Evolutionary conservation across 1,140 invertebrate genomes (phyloP).

Genomic region (Drosophila kepulauana): DNA sequence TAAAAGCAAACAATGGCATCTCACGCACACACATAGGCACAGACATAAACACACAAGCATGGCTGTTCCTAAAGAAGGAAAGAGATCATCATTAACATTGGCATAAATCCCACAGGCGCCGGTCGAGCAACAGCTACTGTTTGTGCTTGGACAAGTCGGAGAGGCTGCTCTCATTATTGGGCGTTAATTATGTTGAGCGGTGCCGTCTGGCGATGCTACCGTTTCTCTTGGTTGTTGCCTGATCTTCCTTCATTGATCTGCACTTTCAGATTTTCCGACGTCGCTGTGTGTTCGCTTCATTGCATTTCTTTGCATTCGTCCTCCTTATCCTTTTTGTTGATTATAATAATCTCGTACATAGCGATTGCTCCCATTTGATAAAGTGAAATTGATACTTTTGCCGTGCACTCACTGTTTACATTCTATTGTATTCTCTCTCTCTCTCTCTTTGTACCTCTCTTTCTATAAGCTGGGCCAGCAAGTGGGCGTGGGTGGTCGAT

Average conservation of each 20-base stretch:
- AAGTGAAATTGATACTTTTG: slow-evolving; percentile 75
- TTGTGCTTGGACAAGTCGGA: slow-evolving; percentile 20
- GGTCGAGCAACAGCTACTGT: slow-evolving; percentile 40
- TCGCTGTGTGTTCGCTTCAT: slow-evolving; percentile 47
- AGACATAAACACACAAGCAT: slow-evolving; percentile 12
- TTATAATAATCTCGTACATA: slow-evolving; percentile 64
- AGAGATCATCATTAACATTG: slow-evolving; percentile 77
- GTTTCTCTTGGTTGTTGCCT: slow-evolving; percentile 11
- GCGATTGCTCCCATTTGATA: slow-evolving; percentile 70
- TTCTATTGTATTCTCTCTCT: neutral
- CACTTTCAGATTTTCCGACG: slow-evolving; percentile 63
- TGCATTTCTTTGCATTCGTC: slow-evolving; percentile 51
- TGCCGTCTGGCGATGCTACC: slow-evolving; percentile 43
- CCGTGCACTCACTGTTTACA: slow-evolving; percentile 4
- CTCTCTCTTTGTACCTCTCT: no score
- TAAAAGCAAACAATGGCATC: slow-evolving; percentile 32
- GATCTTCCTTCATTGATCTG: slow-evolving; percentile 48
- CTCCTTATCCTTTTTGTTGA: slow-evolving; percentile 58
- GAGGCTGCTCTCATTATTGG: slow-evolving; percentile 55
- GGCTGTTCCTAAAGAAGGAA: neutral
- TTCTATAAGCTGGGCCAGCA: slow-evolving; percentile 17
- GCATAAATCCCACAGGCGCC: slow-evolving; percentile 70
- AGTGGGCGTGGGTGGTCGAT: slow-evolving; percentile 44
- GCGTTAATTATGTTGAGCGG: slow-evolving; percentile 73
- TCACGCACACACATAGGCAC: slow-evolving; percentile 12